Evolutionary conservation across 2,113 vertebrate species (phyloP).

Genomic region (Python bivittatus): DNA sequence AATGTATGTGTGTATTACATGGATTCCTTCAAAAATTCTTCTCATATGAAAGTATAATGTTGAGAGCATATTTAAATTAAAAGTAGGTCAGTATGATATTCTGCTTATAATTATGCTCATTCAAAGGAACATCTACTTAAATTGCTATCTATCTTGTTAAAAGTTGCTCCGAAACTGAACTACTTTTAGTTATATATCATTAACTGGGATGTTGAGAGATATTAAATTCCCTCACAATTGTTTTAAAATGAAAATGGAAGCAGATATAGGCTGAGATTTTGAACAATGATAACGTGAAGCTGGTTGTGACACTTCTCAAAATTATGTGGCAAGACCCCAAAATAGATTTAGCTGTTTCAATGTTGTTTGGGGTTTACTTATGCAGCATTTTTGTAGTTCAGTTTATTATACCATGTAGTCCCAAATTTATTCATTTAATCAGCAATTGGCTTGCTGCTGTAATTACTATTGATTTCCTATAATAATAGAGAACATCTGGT

Average conservation of each 20-base stretch:
- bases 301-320: conserved; percentile 40
- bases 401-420: neutral
- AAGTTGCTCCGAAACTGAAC: conserved; percentile 27
- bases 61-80: conserved; percentile 22
- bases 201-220: conserved; percentile 5
- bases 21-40: neutral
- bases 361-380: neutral
- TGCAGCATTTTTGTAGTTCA: neutral
- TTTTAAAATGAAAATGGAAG: conserved; percentile 27
- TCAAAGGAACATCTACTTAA: neutral
- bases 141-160: neutral
- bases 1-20: neutral
- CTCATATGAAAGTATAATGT: neutral
- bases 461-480: conserved; percentile 14
- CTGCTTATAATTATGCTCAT: neutral
- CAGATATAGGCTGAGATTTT: conserved; percentile 35
- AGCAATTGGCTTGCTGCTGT: neutral
- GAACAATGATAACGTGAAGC: conserved; percentile 39
- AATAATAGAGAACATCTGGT: neutral
- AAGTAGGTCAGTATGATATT: neutral
- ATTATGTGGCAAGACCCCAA: conserved; percentile 10
- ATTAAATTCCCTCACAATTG: neutral
- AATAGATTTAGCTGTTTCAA: neutral
- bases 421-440: conserved; percentile 5
- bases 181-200: conserved; percentile 2